Conservation (phyloP, 2,888 invertebrate species). For the Anticlea derivata region DNA sequence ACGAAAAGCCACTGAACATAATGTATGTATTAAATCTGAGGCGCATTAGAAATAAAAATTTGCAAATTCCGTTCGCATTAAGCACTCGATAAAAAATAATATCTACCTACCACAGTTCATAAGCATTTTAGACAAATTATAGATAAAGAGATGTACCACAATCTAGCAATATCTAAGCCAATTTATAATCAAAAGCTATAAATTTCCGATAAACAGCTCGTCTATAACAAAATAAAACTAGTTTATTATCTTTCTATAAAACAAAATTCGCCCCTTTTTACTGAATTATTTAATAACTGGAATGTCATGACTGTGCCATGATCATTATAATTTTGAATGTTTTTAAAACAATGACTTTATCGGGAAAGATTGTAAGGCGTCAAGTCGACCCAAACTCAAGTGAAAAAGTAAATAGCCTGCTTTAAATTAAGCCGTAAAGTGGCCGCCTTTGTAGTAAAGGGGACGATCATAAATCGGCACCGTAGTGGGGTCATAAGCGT, state of each 20-base stretch:
- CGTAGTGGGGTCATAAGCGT: slow-evolving; percentile 72
- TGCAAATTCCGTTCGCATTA: slow-evolving; percentile 23
- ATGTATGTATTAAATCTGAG: background rate
- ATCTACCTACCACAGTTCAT: slow-evolving; percentile 29
- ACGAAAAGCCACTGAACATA: background rate
- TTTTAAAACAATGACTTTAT: slow-evolving; percentile 4
- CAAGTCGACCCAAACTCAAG: slow-evolving; percentile 31
- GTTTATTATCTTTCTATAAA: slow-evolving; percentile 36
- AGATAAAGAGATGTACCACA: slow-evolving; percentile 33
- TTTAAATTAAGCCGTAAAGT: slow-evolving; percentile 78
- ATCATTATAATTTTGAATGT: background rate
- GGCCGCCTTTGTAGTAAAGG: slow-evolving; percentile 65
- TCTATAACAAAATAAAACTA: slow-evolving; percentile 23
- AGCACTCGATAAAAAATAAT: slow-evolving; percentile 29
- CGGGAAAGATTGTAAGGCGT: slow-evolving; percentile 16
- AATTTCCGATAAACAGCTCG: slow-evolving; percentile 29
- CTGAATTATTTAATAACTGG: background rate
- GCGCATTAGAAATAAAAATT: slow-evolving; percentile 1
- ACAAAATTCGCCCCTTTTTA: slow-evolving; percentile 30
- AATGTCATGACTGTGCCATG: background rate
- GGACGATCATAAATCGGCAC: slow-evolving; percentile 69
- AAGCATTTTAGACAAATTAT: slow-evolving; percentile 41
- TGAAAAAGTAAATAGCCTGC: slow-evolving; percentile 51
- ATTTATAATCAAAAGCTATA: slow-evolving; percentile 37
- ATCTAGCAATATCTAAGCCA: slow-evolving; percentile 34